Percentiles rank a stretch among this genome's conserved stretches.
Evolutionary conservation across 2,113 vertebrate genomes (phyloP).

Genomic region (Athene cunicularia): DNA sequence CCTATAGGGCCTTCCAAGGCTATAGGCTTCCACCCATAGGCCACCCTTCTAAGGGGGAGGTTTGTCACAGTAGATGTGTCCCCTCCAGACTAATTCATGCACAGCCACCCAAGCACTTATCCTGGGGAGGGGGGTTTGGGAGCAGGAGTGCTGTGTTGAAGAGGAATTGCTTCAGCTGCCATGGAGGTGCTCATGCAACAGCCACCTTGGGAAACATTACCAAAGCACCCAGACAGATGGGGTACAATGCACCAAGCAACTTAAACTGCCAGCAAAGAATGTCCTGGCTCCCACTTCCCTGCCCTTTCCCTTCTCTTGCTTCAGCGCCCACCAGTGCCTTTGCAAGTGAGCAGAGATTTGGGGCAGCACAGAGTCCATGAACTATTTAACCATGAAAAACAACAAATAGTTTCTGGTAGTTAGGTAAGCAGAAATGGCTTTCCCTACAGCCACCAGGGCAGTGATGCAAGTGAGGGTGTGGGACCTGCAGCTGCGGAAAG

Average conservation of each 20-base stretch:
- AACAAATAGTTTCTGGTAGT: background rate
- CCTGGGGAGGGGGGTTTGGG: background rate
- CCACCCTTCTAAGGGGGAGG: background rate
- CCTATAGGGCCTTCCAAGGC: background rate
- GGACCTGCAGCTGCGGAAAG: background rate
- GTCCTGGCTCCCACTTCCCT: fast-evolving
- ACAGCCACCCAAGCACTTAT: background rate
- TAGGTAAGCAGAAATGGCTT: background rate
- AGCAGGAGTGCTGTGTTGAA: background rate
- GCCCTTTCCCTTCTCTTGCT: background rate
- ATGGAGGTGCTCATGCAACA: background rate
- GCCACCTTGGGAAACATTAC: background rate
- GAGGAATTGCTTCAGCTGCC: background rate
- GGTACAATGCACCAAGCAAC: fast-evolving
- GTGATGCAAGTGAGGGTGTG: fast-evolving
- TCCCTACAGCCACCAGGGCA: background rate
- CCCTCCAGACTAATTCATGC: background rate
- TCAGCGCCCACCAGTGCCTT: fast-evolving
- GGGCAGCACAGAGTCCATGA: background rate
- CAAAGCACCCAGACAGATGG: fast-evolving
- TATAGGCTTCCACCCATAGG: too few relatives aligned
- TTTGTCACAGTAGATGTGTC: background rate
- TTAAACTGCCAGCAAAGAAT: background rate
- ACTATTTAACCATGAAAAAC: background rate
- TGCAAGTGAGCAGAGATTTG: background rate